Conservation (phyloP, 2,113 vertebrate genomes). For the Rutilus rutilus region DNA sequence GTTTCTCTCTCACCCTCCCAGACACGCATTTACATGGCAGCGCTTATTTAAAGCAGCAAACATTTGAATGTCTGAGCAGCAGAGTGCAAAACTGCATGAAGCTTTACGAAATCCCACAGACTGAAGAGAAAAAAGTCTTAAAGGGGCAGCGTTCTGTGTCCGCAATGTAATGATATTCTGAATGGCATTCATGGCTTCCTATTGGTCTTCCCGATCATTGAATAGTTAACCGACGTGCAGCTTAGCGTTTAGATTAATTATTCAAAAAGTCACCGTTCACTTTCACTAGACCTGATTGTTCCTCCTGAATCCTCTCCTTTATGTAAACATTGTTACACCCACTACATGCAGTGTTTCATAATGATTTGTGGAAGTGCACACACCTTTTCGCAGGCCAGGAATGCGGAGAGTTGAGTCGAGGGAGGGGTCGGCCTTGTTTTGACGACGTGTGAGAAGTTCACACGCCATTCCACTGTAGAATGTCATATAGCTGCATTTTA, state of each 20-base stretch:
- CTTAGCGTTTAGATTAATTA: too few relatives aligned
- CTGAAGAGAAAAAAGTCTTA: neutral
- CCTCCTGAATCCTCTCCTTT: neutral
- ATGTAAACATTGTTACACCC: constrained; percentile 34
- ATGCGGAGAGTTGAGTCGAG: constrained; percentile 34
- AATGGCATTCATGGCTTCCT: neutral
- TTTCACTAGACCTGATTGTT: constrained; percentile 5
- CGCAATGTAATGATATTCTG: neutral
- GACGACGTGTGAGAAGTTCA: neutral
- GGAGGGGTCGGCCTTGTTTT: constrained; percentile 25
- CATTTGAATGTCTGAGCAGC: constrained; percentile 59
- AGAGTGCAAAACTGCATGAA: neutral
- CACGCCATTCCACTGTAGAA: constrained; percentile 28
- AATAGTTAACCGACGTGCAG: neutral
- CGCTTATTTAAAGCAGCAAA: constrained; percentile 54
- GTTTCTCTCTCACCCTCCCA: neutral
- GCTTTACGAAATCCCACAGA: neutral
- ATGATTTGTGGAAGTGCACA: constrained; percentile 36
- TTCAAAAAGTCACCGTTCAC: constrained; percentile 1
- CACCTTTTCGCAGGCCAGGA: constrained; percentile 29
- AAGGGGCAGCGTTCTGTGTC: neutral
- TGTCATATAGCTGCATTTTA: constrained; percentile 45
- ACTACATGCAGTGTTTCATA: constrained; percentile 34
- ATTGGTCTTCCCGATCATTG: neutral
- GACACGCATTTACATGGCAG: constrained; percentile 50